Base-by-base conservation (phyloP, 2,888 invertebrate genomes). In the Cephus sareptanus region DNA sequence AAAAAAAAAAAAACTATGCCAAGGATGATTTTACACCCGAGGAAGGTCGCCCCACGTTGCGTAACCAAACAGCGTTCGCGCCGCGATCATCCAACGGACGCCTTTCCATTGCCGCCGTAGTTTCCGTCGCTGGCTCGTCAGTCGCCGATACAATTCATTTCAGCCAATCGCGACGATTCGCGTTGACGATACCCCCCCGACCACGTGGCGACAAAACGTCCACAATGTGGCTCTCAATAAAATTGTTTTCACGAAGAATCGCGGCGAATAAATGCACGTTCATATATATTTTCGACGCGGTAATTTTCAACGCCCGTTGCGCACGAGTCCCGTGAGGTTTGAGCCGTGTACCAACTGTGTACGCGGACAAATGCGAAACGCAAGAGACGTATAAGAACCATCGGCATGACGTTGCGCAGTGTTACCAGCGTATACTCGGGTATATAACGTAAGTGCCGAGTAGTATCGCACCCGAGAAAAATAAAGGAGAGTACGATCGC, bases 401-500 rank as follows among this genome's bases (percentile, higher is more conserved):
- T 56, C 56, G 56, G 56, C 56, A 23, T 56, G 56, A 56, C 56
- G 56, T 56, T 56, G 23, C 56, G 56, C 56, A 56, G 56, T 56
- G 56, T 23, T 56, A 56, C 56, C 56, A 56, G 23, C 56, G 9
- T 56, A 23, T 9, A 6, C 1, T 35, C 35, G 56, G 23, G 15
- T 23, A 37, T 15, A 9, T 23, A 56, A 56, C 56, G 56, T 23
- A 56, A 56, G 56, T 23, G 56, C 56, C 56, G 56, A 56, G 56
- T 56, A 9, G 13, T 37, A 13, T 56, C 56, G 56, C 56, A 77
- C 30, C 37, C 71, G 75, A 78, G 78, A 71, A 79, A 76, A 78
- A 73, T 80, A 76, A 69, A 68, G 33, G 77, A 69, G 74, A 76
- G 76, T 71, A 74, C 37, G 69, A 69, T n/a, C n/a, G 74, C 33